phyloP scores from a whole-genome alignment of 2,113 vertebrate species.

The Corvus hawaiiensis region DNA sequence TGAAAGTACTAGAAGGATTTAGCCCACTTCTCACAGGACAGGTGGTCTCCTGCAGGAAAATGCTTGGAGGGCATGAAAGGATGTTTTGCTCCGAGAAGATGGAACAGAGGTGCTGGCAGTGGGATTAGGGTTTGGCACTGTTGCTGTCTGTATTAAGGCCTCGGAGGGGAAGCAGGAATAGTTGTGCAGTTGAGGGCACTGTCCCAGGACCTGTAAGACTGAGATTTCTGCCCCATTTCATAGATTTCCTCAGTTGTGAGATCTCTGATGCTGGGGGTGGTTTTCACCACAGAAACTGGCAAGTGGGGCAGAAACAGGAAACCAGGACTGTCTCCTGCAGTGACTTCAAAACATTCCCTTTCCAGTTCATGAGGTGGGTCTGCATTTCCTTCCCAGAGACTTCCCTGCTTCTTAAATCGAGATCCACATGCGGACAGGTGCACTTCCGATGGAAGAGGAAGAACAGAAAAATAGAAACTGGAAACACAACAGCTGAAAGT shows the following conservation, averaged over 20 bases:
- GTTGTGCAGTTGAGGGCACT: neutral
- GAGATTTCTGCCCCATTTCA: neutral
- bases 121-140: neutral
- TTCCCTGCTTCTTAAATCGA: neutral
- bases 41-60: neutral
- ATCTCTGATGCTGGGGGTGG: neutral
- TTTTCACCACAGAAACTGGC: neutral
- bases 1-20: neutral
- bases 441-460: neutral
- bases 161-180: neutral
- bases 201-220: neutral
- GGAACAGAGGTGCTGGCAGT: neutral
- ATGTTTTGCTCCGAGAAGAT: neutral
- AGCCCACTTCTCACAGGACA: neutral
- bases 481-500: neutral
- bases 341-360: neutral
- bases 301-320: neutral
- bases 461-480: neutral
- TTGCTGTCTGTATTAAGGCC: neutral
- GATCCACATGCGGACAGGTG: neutral
- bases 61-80: neutral
- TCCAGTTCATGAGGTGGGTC: neutral
- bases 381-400: neutral
- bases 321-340: neutral
- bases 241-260: fast-evolving